Evolutionary conservation across 2,113 vertebrate genomes (phyloP).

Genomic region (Psittacula cyanocephala): DNA sequence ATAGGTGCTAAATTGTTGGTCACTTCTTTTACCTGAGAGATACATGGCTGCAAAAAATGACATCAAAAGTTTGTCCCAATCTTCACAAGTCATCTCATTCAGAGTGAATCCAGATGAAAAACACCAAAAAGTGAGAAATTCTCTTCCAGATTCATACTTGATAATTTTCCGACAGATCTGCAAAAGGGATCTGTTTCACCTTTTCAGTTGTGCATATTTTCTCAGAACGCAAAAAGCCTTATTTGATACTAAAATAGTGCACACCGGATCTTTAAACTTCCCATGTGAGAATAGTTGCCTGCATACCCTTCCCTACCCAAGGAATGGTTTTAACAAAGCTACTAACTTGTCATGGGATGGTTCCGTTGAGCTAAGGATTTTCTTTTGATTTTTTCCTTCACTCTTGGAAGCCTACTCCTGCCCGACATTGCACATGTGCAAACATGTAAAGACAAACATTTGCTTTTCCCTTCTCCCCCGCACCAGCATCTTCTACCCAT

Average conservation of each 20-base stretch:
- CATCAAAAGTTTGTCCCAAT: not conserved
- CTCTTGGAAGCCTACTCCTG: not conserved
- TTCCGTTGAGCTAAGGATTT: not conserved
- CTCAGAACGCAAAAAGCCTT: not conserved
- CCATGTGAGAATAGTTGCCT: not conserved
- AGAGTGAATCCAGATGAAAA: not conserved
- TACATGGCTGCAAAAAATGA: not conserved
- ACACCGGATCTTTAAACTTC: not conserved
- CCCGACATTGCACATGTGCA: not conserved
- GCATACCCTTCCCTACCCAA: not conserved
- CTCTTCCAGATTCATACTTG: not conserved
- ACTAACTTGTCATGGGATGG: not conserved
- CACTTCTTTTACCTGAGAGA: not conserved
- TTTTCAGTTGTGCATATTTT: not conserved
- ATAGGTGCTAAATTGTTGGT: fast-evolving
- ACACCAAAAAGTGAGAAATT: not conserved
- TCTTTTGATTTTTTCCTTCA: not conserved
- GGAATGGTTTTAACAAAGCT: not conserved
- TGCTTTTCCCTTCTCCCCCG: constrained; percentile 12
- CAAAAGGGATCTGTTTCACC: not conserved
- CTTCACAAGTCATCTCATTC: not conserved
- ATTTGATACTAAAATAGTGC: not conserved
- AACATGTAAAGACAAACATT: constrained; percentile 45
- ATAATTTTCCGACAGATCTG: not conserved
- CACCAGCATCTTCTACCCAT: constrained; percentile 47